Evolutionary conservation across 1,140 invertebrate genomes (phyloP).

Genomic region (Drosophila pachea): DNA sequence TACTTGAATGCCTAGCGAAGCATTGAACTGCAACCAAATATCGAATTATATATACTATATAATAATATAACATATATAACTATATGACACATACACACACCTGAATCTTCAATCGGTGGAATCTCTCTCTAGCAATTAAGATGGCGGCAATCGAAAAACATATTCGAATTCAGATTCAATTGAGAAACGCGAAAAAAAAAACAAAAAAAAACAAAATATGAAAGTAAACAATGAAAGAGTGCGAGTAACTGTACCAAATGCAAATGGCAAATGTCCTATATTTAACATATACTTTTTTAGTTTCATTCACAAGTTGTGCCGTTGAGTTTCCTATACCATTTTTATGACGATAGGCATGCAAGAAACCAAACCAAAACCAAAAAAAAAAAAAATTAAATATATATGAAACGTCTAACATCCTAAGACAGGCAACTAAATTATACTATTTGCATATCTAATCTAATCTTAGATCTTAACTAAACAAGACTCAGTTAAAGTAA

Average conservation of each 20-base stretch:
- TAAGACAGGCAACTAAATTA: constrained; percentile 26
- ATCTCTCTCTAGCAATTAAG: neutral
- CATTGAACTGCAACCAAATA: constrained; percentile 14
- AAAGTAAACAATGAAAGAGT: neutral
- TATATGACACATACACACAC: constrained; percentile 2
- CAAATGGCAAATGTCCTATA: constrained; percentile 62
- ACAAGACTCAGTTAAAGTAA: neutral
- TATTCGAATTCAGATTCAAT: neutral
- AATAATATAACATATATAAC: constrained; percentile 6
- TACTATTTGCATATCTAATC: constrained; percentile 22
- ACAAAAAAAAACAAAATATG: constrained; percentile 3
- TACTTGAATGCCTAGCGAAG: constrained; percentile 26
- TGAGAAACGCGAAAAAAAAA: neutral
- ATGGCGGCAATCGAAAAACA: neutral
- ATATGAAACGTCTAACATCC: constrained; percentile 1
- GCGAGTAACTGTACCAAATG: constrained; percentile 15
- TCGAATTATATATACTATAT: constrained; percentile 10
- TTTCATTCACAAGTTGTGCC: constrained; percentile 36
- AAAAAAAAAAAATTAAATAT: too few species aligned
- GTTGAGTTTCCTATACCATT: constrained; percentile 40
- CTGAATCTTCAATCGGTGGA: neutral
- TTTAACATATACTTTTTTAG: constrained; percentile 46
- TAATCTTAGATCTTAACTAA: constrained; percentile 33
- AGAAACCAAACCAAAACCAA: constrained; percentile 3
- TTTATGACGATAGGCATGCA: constrained; percentile 54